Evolutionary conservation across 1,140 invertebrate species (phyloP), one percentile per base, ranked within the genome.

Genomic region (Antheraea pernyi): DNA sequence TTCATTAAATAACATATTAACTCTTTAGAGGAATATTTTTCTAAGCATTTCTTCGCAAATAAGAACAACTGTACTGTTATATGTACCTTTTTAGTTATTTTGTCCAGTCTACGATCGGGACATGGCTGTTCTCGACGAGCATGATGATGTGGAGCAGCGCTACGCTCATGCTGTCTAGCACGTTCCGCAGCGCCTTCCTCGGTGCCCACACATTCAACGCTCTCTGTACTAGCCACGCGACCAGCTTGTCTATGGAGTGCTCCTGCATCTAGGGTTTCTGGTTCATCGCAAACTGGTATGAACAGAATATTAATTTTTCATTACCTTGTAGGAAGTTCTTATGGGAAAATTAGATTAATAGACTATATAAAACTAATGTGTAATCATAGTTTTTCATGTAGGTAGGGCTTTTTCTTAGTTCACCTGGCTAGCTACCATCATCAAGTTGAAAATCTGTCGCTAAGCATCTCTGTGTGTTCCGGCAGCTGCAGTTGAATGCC

Each of bases 61-160:
- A 53, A 53, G 46, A 53, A 42, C 0, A 16, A 9, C 7, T 53
- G 46, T 53, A 6, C 46, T 0, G 11, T 16, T 53, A 13, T 53
- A 46, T 58, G 11, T 66, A 91, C 89, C 82, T 90, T 91, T 69
- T 89, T 90, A 64, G 74, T 85, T 63, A 91, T 87, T 76, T 90
- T 91, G 11, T 90, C 85, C 0, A 90, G 80, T 7, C 81, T 78
- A 60, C 79, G 73, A 53, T 90, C 85, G 0, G 85, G 85, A 30
- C 83, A 82, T 18, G 82, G 80, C 63, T 82, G 82, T 7, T 84
- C 77, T 2, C 80, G 84, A 10, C 86, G 78, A 62, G 59, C 70
- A 19, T 72, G 64, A 63, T 68, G 58, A 62, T 70, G 83, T 8
- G 82, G 79, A 11, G 85, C 81, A 9, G 82, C 80, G 69, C 73